Evolutionary conservation across 2,797 vertebrate species (phyloP).

Genomic region (Crocodylus rhombifer): DNA sequence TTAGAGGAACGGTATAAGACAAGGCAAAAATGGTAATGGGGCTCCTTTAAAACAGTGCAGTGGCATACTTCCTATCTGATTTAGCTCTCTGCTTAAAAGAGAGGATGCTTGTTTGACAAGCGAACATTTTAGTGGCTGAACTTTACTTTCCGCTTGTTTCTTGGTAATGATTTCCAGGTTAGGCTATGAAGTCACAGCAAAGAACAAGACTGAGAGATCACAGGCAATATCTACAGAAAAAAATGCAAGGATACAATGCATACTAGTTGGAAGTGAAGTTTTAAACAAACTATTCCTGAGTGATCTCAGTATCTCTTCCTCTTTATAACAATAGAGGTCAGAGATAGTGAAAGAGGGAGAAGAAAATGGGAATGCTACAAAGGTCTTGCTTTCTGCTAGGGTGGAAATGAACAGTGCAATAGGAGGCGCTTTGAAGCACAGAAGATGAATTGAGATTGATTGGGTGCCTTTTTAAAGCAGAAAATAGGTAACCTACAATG

Average conservation of each 20-base stretch:
- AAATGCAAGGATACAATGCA: neutral
- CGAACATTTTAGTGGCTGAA: slow-evolving; percentile 6
- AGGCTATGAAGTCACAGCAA: slow-evolving; percentile 4
- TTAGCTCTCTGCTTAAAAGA: slow-evolving; percentile 45
- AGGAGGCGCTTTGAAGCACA: neutral
- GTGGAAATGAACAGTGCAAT: neutral
- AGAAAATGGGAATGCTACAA: neutral
- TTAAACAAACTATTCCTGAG: slow-evolving; percentile 26
- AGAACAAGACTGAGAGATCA: slow-evolving; percentile 5
- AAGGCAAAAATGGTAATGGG: neutral
- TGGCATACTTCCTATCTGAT: neutral
- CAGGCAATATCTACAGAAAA: neutral
- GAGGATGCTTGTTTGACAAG: neutral
- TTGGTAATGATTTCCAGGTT: slow-evolving; percentile 4
- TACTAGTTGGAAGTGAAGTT: neutral
- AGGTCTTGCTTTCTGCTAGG: neutral
- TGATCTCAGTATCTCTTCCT: neutral
- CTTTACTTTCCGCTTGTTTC: slow-evolving; percentile 4
- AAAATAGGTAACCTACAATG: neutral
- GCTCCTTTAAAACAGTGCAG: neutral
- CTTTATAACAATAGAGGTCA: neutral
- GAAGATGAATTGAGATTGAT: neutral
- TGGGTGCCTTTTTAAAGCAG: neutral
- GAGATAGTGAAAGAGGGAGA: slow-evolving; percentile 6
- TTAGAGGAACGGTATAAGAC: neutral